Evolutionary conservation across 1,140 invertebrate genomes (phyloP).

Genomic region (Chrysopa pallens): DNA sequence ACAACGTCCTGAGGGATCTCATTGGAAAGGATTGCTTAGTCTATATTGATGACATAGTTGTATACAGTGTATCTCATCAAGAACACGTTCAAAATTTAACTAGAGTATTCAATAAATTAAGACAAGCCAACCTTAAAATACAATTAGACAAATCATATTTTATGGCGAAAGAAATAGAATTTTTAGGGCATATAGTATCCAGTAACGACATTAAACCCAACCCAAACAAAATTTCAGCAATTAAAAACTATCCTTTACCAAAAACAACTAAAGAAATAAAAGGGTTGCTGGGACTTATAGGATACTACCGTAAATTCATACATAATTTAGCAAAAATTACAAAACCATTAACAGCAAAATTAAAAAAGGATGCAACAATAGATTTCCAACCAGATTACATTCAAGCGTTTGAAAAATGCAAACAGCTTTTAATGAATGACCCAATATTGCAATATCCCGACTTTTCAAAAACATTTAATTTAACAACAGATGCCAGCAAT

Average conservation of each 20-base stretch:
- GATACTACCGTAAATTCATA: slow-evolving; percentile 12
- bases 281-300: slow-evolving; percentile 7
- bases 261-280: slow-evolving; percentile 6
- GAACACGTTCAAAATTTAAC: slow-evolving; percentile 9
- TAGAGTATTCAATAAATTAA: slow-evolving; percentile 8
- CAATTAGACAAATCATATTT: slow-evolving; percentile 12
- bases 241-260: slow-evolving; percentile 5
- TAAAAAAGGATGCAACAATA: slow-evolving; percentile 8
- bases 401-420: slow-evolving; percentile 8
- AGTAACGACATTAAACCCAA: slow-evolving; percentile 4
- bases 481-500: slow-evolving; percentile 19
- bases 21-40: slow-evolving; percentile 13
- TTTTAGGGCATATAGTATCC: slow-evolving; percentile 4
- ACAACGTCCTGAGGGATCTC: slow-evolving; percentile 13
- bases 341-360: slow-evolving; percentile 8
- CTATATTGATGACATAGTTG: slow-evolving; percentile 18
- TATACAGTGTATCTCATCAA: slow-evolving; percentile 7
- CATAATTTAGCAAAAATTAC: slow-evolving; percentile 11
- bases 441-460: slow-evolving; percentile 16
- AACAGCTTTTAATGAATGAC: slow-evolving; percentile 6
- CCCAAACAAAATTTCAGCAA: slow-evolving; percentile 5
- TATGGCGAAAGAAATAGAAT: slow-evolving; percentile 4
- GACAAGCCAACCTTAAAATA: too few species aligned
- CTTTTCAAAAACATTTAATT: slow-evolving; percentile 15
- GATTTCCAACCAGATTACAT: slow-evolving; percentile 7